These are phyloP conservation scores for Gyrodactylus bullatarudis DNA, from an alignment of 1,140 invertebrate species.

Conservation along the genomic window DNA sequence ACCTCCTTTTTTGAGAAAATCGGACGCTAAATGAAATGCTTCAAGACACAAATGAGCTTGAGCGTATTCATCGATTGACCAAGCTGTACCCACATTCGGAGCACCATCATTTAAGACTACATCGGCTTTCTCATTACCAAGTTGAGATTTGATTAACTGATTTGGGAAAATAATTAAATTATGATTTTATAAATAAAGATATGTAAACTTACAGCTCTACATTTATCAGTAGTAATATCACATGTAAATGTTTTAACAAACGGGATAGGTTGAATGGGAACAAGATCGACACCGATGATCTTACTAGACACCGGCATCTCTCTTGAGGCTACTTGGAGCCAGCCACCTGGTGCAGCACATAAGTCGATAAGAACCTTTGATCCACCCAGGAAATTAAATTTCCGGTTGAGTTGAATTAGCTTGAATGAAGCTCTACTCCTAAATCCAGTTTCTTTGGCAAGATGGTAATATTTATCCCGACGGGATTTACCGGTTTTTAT, in stretches of 20 bases:
- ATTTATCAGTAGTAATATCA: slow-evolving; percentile 82
- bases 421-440: slow-evolving; percentile 65
- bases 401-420: slow-evolving; percentile 76
- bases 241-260: slow-evolving; percentile 55
- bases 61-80: slow-evolving; percentile 81
- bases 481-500: slow-evolving; percentile 78
- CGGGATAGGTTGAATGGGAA: slow-evolving; percentile 58
- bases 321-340: slow-evolving; percentile 95
- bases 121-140: slow-evolving; percentile 37
- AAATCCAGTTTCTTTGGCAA: slow-evolving; percentile 84
- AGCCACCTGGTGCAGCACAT: slow-evolving; percentile 92
- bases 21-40: slow-evolving; percentile 59
- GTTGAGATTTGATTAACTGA: slow-evolving; percentile 27
- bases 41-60: slow-evolving; percentile 56
- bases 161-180: slow-evolving; percentile 24
- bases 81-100: slow-evolving; percentile 80
- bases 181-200: background rate
- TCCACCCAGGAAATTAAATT: slow-evolving; percentile 79
- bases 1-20: slow-evolving; percentile 60
- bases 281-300: slow-evolving; percentile 73
- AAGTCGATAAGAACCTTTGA: slow-evolving; percentile 78
- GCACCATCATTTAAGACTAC: slow-evolving; percentile 82
- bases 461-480: slow-evolving; percentile 84
- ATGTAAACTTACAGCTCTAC: slow-evolving; percentile 16
- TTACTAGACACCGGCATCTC: slow-evolving; percentile 87